A percentile compares a stretch with the other conserved stretches of the same genome.
These are phyloP conservation scores for Plagodis pulveraria DNA, from an alignment of 2,888 invertebrate genomes.

Conservation along the genomic window DNA sequence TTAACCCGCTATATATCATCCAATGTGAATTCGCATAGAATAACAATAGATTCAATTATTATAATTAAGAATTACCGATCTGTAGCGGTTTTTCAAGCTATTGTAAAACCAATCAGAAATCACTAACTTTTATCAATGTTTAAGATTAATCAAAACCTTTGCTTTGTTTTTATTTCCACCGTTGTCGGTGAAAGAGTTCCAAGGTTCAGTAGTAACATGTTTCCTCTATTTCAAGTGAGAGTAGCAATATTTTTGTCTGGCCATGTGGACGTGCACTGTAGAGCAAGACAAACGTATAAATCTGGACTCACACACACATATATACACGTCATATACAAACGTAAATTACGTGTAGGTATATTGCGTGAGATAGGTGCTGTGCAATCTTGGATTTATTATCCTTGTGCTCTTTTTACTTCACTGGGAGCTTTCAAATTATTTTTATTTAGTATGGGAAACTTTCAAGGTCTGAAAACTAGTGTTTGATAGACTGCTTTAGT, in stretches of 20 bases:
- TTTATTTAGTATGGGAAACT: too few relatives aligned
- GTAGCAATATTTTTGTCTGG: constrained; percentile 56
- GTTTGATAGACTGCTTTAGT: too few relatives aligned
- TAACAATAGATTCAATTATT: too few relatives aligned
- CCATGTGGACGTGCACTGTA: constrained; percentile 54
- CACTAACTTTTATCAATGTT: too few relatives aligned
- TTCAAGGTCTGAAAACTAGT: too few relatives aligned
- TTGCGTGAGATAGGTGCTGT: constrained; percentile 65
- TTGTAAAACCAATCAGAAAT: too few relatives aligned
- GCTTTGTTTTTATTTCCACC: too few relatives aligned
- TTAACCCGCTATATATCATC: too few relatives aligned
- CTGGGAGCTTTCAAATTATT: constrained; percentile 50
- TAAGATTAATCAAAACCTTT: too few relatives aligned
- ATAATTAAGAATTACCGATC: too few relatives aligned
- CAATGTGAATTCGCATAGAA: too few relatives aligned
- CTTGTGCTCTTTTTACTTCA: constrained; percentile 53
- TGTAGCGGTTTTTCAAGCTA: too few relatives aligned
- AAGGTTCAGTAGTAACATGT: constrained; percentile 20
- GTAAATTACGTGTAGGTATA: constrained; percentile 27
- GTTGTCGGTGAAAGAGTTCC: background rate
- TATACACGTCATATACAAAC: constrained; percentile 2
- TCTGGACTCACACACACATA: constrained; percentile 60
- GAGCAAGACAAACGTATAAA: constrained; percentile 68
- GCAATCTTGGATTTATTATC: constrained; percentile 63
- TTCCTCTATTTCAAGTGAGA: constrained; percentile 36